Percentiles rank a stretch among this genome's conserved stretches.
Conservation (phyloP, 1,140 invertebrate species). For the Fopius arisanus region DNA sequence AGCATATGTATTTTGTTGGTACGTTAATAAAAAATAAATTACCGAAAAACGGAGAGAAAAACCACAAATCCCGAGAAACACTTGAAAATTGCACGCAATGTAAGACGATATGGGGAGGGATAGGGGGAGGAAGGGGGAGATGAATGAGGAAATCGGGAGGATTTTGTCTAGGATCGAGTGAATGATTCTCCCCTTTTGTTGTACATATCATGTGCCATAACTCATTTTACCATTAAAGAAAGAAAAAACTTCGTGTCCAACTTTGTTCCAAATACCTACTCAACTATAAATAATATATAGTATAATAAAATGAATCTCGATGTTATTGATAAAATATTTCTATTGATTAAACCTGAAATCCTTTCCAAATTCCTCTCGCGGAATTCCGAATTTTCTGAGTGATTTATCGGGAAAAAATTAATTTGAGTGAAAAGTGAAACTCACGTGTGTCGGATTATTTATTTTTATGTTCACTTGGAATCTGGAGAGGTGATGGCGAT, state of each 20-base stretch:
- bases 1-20: not conserved
- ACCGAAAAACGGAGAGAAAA: not conserved
- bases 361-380: not conserved
- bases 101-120: constrained; percentile 34
- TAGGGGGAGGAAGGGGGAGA: constrained; percentile 21
- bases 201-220: constrained; percentile 66
- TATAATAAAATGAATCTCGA: constrained; percentile 65
- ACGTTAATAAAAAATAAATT: not conserved
- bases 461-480: constrained; percentile 42
- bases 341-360: not conserved
- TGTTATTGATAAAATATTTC: constrained; percentile 61
- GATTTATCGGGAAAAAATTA: not conserved
- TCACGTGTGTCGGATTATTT: constrained; percentile 18
- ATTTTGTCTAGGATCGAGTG: constrained; percentile 31
- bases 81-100: constrained; percentile 56
- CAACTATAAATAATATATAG: constrained; percentile 63
- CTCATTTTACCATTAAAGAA: constrained; percentile 57
- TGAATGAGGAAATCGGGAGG: not conserved
- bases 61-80: not conserved
- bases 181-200: constrained; percentile 48
- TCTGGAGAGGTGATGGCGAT: constrained; percentile 11
- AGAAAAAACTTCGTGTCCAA: constrained; percentile 59
- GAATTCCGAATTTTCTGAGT: not conserved
- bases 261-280: constrained; percentile 66
- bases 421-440: not conserved